phyloP scores from a whole-genome alignment of 2,888 invertebrate species.

The Drosophila meridionalis region DNA sequence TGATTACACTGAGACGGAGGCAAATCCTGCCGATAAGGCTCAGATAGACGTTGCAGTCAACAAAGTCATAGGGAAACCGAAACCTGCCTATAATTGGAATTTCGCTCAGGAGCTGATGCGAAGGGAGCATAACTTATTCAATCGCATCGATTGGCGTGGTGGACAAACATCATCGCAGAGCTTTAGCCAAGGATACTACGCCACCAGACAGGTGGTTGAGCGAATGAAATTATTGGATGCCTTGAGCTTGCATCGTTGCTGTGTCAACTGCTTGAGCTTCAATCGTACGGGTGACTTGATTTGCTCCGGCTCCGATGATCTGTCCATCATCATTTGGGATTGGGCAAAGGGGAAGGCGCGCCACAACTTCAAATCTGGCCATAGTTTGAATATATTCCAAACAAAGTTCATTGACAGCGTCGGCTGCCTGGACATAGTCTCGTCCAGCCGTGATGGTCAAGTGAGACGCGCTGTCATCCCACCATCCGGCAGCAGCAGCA shows the following conservation, averaged over 20 bases:
- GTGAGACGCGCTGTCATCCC: constrained; percentile 88
- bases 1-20: constrained; percentile 33
- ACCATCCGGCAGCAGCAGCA: constrained; percentile 86
- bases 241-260: constrained; percentile 93
- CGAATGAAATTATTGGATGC: constrained; percentile 91
- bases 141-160: constrained; percentile 73
- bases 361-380: constrained; percentile 91
- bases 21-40: constrained; percentile 25
- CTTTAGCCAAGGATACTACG: constrained; percentile 85
- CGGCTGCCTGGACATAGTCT: constrained; percentile 93
- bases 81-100: constrained; percentile 81
- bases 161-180: constrained; percentile 61
- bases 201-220: constrained; percentile 92
- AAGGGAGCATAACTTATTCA: constrained; percentile 75
- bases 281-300: constrained; percentile 89
- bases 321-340: constrained; percentile 94
- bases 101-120: constrained; percentile 73
- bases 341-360: constrained; percentile 91
- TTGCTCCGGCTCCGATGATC: constrained; percentile 96
- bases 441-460: constrained; percentile 95
- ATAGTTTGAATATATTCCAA: constrained; percentile 95
- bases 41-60: constrained; percentile 47
- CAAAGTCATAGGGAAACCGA: constrained; percentile 73
- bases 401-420: constrained; percentile 92
- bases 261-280: constrained; percentile 97